Base-by-base conservation (phyloP, 2,113 vertebrate genomes). In the Ibidorhyncha struthersii region DNA sequence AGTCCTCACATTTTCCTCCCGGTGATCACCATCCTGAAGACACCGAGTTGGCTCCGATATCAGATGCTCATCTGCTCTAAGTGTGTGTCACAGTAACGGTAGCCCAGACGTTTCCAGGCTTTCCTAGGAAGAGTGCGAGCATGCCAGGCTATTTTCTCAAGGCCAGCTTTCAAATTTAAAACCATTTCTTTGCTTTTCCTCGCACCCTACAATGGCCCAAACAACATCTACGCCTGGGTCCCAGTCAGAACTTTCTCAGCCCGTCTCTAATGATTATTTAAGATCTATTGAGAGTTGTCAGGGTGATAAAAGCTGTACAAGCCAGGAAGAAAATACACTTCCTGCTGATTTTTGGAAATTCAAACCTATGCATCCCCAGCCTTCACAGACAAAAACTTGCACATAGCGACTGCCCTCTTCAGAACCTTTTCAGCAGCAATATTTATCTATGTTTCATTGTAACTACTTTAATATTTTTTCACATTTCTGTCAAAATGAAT, bases 401-500 rank as follows among this genome's bases (percentile, higher is more conserved):
- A 53, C 0, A 0, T 14, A 26, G 23, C 3, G 6, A 52, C 53
- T 59, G 50, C 34, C n/a, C 63, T 74, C 52, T 86, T 93, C 6
- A 4, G 53, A 93, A 69, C 20, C 5, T 93, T 67, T 86, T 90
- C 26, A 69, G 53, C 36, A 74, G 45, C 36, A 86, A 82, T 95
- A 85, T 91, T 95, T 94, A 77, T 84, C 63, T 71, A 25, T 69
- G 55, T 96, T 90, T 91, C 77, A 86, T 83, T 86, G 50, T 65
- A 89, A 71, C 17, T 63, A 25, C 52, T 53, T 89, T 5, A 85
- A 41, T 95, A 86, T 86, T 96, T 96, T 91, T 90, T 61, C 89
- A 86, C 43, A 29, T 69, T 90, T 87, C 81, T 62, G 70, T 97
- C 90, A 96, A 86, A 96, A 76, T 74, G 6, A 94, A 91, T 79